Percentiles rank a stretch among this genome's conserved stretches.
These are phyloP conservation scores for Molossus alvarezi DNA, from an alignment of 2,797 vertebrate genomes.

Conservation along the genomic window DNA sequence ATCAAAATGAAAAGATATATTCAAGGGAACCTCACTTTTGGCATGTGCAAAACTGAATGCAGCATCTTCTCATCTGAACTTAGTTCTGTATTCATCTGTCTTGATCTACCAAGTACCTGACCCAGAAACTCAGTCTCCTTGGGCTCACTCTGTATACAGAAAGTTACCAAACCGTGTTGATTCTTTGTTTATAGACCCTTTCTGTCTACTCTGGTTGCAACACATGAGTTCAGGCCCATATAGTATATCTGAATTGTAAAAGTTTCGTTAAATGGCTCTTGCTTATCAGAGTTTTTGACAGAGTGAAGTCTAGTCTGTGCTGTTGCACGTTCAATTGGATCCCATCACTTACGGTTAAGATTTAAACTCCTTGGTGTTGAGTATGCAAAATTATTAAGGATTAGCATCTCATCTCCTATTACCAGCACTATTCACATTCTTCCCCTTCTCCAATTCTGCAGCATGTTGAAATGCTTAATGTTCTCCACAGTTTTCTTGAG, in stretches of 20 bases:
- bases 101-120: not conserved
- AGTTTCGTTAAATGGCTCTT: not conserved
- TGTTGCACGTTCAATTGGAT: not conserved
- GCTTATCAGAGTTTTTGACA: not conserved
- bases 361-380: not conserved
- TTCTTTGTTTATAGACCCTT: not conserved
- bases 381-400: not conserved
- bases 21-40: conserved; percentile 35
- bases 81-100: not conserved
- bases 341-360: not conserved
- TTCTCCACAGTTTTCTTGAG: not conserved
- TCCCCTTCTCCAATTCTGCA: not conserved
- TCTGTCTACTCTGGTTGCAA: not conserved
- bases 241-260: not conserved
- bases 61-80: not conserved
- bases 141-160: not conserved
- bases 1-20: not conserved
- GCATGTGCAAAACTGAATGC: not conserved
- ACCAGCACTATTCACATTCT: not conserved
- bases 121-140: not conserved
- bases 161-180: not conserved
- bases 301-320: not conserved
- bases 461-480: not conserved
- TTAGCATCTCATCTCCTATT: not conserved
- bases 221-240: not conserved